A percentile compares a stretch with the other conserved stretches of the same genome.
phyloP scores from a whole-genome alignment of 2,797 vertebrate genomes.

The Lagodon rhomboides region DNA sequence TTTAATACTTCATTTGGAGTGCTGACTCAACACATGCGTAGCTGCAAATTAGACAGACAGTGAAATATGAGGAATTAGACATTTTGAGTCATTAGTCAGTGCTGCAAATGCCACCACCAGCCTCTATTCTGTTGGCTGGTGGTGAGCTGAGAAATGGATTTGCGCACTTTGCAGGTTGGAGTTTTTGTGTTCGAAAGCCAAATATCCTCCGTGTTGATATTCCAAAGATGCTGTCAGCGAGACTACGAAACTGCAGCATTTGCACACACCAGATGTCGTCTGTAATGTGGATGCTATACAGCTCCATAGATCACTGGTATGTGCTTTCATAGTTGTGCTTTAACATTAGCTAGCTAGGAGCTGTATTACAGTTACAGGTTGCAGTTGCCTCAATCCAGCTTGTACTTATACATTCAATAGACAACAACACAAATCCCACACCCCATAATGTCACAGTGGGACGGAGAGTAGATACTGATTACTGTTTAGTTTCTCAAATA shows the following conservation, averaged over 20 bases:
- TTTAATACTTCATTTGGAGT: slow-evolving; percentile 33
- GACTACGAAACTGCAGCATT: slow-evolving; percentile 25
- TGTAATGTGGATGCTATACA: slow-evolving; percentile 9
- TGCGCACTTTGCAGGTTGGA: slow-evolving; percentile 20
- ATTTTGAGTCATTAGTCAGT: slow-evolving; percentile 42
- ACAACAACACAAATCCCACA: slow-evolving; percentile 1
- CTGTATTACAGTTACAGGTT: slow-evolving; percentile 2
- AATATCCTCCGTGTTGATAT: slow-evolving; percentile 23
- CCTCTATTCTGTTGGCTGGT: slow-evolving; percentile 25
- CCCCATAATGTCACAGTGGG: not conserved
- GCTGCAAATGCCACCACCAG: slow-evolving; percentile 24
- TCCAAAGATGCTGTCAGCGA: slow-evolving; percentile 40
- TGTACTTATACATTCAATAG: not conserved
- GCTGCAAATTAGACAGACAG: slow-evolving; percentile 37
- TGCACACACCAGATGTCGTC: slow-evolving; percentile 16
- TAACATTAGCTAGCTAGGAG: not conserved
- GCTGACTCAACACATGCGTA: slow-evolving; percentile 28
- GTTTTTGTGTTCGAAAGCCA: slow-evolving; percentile 34
- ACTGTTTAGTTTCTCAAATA: slow-evolving; percentile 19
- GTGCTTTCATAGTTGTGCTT: not conserved
- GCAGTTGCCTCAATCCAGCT: not conserved
- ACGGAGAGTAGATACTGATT: not conserved
- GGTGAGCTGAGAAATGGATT: slow-evolving; percentile 25
- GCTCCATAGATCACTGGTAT: not conserved
- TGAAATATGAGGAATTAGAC: slow-evolving; percentile 42